Percentiles rank a stretch among this genome's conserved stretches.
phyloP scores from a whole-genome alignment of 2,888 invertebrate genomes.

The Aphodius sticticus region DNA sequence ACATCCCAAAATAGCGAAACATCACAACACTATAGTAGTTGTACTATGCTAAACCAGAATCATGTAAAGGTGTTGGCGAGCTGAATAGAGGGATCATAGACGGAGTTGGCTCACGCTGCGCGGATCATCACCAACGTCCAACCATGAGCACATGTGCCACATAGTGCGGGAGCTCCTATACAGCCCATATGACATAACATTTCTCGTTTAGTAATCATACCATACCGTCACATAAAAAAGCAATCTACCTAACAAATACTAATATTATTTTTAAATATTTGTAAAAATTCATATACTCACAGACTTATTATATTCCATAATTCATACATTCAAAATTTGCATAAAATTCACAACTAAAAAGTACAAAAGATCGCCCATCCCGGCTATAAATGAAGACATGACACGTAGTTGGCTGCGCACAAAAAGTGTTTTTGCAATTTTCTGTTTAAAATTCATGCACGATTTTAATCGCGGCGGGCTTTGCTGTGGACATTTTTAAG shows the following conservation, averaged over 20 bases:
- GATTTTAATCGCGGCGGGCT: slow-evolving; percentile 19
- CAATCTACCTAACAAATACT: not conserved
- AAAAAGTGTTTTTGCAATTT: slow-evolving; percentile 15
- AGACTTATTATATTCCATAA: not conserved
- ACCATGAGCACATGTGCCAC: too few relatives aligned
- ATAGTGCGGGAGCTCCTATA: too few relatives aligned
- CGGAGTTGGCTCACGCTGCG: too few relatives aligned
- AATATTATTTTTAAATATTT: not conserved
- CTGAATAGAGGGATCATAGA: too few relatives aligned
- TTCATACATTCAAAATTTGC: not conserved
- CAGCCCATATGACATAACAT: too few relatives aligned
- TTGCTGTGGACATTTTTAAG: slow-evolving; percentile 21
- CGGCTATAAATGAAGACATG: not conserved
- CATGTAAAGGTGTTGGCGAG: too few relatives aligned
- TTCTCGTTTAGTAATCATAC: too few relatives aligned
- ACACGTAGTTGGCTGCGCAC: not conserved
- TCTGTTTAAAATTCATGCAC: slow-evolving; percentile 24
- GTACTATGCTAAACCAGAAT: too few relatives aligned
- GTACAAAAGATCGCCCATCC: not conserved
- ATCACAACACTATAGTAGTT: too few relatives aligned
- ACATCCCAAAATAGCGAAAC: too few relatives aligned
- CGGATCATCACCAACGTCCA: too few relatives aligned
- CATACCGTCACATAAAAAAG: not conserved
- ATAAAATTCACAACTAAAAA: not conserved
- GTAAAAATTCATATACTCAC: not conserved